Percentiles rank a stretch among this genome's conserved stretches.
These are phyloP conservation scores for Forpus xanthops DNA, from an alignment of 2,797 vertebrate species.

Conservation along the genomic window DNA sequence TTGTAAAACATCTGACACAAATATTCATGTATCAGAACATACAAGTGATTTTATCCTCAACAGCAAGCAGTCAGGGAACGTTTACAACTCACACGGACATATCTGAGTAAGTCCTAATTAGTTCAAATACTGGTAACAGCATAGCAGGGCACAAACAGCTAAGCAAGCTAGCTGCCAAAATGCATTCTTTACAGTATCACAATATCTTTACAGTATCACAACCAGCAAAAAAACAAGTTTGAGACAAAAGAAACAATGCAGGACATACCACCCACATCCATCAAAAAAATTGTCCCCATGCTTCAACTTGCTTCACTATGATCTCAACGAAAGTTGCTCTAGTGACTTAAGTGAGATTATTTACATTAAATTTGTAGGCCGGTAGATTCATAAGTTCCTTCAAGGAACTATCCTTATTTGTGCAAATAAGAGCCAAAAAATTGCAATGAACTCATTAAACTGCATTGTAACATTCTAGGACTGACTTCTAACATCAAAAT, in stretches of 20 bases:
- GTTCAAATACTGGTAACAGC: neutral
- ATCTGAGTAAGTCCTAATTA: neutral
- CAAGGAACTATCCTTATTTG: neutral
- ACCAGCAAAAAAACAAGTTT: neutral
- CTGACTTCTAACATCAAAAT: neutral
- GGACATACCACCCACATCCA: neutral
- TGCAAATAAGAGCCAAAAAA: neutral
- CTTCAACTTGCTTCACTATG: accelerated
- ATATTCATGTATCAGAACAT: neutral
- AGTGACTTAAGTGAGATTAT: neutral
- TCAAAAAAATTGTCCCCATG: neutral
- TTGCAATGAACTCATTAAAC: neutral
- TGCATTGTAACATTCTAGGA: neutral
- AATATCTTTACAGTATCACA: neutral
- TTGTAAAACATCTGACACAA: conserved; percentile 23
- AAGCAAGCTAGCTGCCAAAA: neutral
- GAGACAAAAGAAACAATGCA: neutral
- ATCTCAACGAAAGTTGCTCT: neutral
- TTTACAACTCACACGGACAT: neutral
- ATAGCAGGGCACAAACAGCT: neutral
- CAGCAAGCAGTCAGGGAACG: neutral
- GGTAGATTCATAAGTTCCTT: neutral
- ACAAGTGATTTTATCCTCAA: neutral
- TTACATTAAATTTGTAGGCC: neutral
- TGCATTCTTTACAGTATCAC: neutral